Base-by-base conservation (phyloP, 1,140 invertebrate species). In the Pectinophora gossypiella region DNA sequence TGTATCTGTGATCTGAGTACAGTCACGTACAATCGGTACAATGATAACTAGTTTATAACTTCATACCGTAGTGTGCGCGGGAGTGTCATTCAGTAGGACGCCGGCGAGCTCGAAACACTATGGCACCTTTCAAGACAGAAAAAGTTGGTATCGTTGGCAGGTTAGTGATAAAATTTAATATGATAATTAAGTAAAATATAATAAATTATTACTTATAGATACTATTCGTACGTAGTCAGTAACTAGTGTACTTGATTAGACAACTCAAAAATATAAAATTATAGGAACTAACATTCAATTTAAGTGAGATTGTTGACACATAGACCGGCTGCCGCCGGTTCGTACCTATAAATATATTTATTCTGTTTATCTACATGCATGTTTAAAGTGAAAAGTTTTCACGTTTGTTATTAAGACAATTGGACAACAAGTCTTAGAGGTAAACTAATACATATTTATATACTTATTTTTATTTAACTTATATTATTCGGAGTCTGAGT, bases 121-220 rank as follows among this genome's bases (percentile, higher is more conserved):
- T 61, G 67, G 62, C 58, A 48, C 49, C 56, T 16, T 45, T 57
- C 15, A 82, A 80, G 61, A 65, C 68, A 21, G 91, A 91, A 76
- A 93, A 92, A 81, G 90, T 94, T 56, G 92, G 91, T 42, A 93
- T 94, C 48, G 80, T 92, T 38, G 91, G 91, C 68, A 92, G 91
- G 91, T 92, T 77, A 70, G 68, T 38, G 38, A 40, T 13, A 32
- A 32, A 32, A 16, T 45, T 21, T 13, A 2, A 40, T n/a, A n/a
- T n/a, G n/a, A n/a, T n/a, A n/a, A n/a, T n/a, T n/a, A n/a, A n/a
- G n/a, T n/a, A n/a, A n/a, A n/a, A n/a, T n/a, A n/a, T n/a, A n/a
- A n/a, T n/a, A n/a, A n/a, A n/a, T n/a, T n/a, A n/a, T n/a, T n/a
- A n/a, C n/a, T n/a, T n/a, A n/a, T n/a, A n/a, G n/a, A n/a, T n/a